phyloP scores from a whole-genome alignment of 1,140 invertebrate genomes.

The Drosophila seguyi region DNA sequence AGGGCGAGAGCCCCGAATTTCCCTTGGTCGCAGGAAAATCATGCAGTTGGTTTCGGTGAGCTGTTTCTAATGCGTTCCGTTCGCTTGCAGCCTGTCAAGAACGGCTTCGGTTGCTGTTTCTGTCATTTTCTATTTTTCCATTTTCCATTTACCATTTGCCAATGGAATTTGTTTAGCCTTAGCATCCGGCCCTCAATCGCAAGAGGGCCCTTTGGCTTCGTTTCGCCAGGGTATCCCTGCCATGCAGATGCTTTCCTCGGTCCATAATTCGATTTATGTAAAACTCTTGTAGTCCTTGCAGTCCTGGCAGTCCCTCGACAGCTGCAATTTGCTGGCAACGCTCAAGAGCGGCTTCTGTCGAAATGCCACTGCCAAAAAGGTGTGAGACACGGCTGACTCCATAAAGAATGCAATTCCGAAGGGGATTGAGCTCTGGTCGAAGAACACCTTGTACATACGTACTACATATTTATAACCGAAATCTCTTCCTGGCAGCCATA shows the following conservation, averaged over 20 bases:
- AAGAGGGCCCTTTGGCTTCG: slow-evolving; percentile 44
- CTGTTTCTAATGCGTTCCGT: slow-evolving; percentile 58
- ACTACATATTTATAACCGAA: slow-evolving; percentile 21
- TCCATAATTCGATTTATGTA: slow-evolving; percentile 76
- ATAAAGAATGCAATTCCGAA: slow-evolving; percentile 50
- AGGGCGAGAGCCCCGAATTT: background rate
- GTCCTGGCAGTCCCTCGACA: slow-evolving; percentile 33
- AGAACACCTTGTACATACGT: slow-evolving; percentile 26
- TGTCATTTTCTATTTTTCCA: slow-evolving; percentile 69
- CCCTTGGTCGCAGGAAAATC: slow-evolving; percentile 24
- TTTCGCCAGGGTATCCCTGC: slow-evolving; percentile 50
- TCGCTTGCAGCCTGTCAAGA: slow-evolving; percentile 67
- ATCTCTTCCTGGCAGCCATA: slow-evolving; percentile 44
- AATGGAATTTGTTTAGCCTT: slow-evolving; percentile 63
- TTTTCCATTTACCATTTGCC: slow-evolving; percentile 67
- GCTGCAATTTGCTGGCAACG: slow-evolving; percentile 60
- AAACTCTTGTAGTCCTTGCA: slow-evolving; percentile 51
- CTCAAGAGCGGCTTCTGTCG: slow-evolving; percentile 25
- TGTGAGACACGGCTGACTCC: slow-evolving; percentile 37
- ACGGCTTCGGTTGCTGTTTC: slow-evolving; percentile 37
- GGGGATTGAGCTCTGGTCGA: slow-evolving; percentile 32
- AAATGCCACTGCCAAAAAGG: slow-evolving; percentile 50
- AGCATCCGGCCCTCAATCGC: slow-evolving; percentile 34
- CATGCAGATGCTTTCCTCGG: slow-evolving; percentile 17
- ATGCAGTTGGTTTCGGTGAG: slow-evolving; percentile 49